phyloP scores from a whole-genome alignment of 37 sponge, comb jelly and placozoan genomes.

The Ephydatia muelleri region DNA sequence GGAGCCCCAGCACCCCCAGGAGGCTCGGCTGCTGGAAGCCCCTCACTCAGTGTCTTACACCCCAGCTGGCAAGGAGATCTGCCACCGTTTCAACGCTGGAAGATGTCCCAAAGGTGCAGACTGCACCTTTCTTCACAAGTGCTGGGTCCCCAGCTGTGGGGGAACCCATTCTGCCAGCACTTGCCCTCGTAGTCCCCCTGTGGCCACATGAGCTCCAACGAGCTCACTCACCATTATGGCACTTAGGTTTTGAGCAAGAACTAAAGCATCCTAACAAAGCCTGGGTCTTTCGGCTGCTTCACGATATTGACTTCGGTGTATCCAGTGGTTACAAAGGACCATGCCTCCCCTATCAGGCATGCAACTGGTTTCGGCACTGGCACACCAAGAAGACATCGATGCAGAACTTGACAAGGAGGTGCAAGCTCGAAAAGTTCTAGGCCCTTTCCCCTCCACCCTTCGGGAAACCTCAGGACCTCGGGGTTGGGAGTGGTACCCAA shows the following conservation, averaged over 20 bases:
- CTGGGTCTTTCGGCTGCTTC: neutral
- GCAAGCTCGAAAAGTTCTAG: neutral
- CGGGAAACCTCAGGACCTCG: neutral
- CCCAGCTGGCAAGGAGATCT: constrained; percentile 1
- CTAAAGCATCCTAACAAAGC: too few species aligned
- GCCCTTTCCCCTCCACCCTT: neutral
- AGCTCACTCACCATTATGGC: neutral
- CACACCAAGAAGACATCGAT: constrained; percentile 1
- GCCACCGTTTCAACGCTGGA: neutral
- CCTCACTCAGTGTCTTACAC: neutral
- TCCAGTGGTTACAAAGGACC: neutral
- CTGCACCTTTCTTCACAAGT: neutral
- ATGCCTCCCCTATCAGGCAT: neutral
- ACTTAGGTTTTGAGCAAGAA: too few species aligned
- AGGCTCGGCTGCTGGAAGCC: neutral
- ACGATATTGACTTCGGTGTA: neutral
- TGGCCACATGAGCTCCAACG: neutral
- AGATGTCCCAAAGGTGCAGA: neutral
- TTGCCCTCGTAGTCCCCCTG: neutral
- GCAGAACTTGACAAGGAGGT: constrained; percentile 4
- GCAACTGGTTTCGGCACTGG: constrained; percentile 5
- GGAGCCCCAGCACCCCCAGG: neutral
- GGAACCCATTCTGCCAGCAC: neutral
- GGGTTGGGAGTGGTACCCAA: too few species aligned
- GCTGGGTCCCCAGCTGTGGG: neutral